Conservation (phyloP, 2,113 vertebrate species). For the Hystrix cristata region DNA sequence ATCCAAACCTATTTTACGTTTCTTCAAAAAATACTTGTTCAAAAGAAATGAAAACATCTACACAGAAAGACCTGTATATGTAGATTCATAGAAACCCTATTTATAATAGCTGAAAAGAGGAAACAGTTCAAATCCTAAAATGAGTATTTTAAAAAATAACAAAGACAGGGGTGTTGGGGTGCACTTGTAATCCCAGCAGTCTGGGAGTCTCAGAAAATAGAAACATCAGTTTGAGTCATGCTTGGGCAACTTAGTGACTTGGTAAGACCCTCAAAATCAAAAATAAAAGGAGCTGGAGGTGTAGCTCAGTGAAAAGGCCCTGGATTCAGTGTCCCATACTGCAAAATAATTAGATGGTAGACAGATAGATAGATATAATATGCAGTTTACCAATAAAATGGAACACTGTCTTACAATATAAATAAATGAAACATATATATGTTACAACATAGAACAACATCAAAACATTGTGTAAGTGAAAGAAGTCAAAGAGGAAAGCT, state of each 20-base stretch:
- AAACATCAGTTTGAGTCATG: not conserved
- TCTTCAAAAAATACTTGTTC: not conserved
- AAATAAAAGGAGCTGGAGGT: not conserved
- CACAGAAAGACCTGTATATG: not conserved
- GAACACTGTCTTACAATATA: not conserved
- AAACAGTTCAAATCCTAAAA: not conserved
- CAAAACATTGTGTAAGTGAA: not conserved
- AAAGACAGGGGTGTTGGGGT: not conserved
- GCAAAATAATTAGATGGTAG: not conserved
- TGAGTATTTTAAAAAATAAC: not conserved
- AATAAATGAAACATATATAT: not conserved
- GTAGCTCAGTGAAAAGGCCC: not conserved
- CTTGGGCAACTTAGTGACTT: not conserved
- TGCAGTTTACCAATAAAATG: not conserved
- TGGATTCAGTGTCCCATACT: not conserved
- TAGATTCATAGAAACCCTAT: not conserved
- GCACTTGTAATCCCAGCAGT: not conserved
- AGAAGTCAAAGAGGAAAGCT: not conserved
- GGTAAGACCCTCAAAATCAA: not conserved
- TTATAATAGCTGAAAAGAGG: not conserved
- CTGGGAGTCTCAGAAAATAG: no score
- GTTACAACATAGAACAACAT: not conserved
- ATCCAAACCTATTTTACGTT: not conserved
- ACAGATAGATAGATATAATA: not conserved
- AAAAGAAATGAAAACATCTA: not conserved